Evolutionary conservation across 2,113 vertebrate genomes (phyloP), one percentile per base, ranked within the genome.

Genomic region (Eulacestoma nigropectus): DNA sequence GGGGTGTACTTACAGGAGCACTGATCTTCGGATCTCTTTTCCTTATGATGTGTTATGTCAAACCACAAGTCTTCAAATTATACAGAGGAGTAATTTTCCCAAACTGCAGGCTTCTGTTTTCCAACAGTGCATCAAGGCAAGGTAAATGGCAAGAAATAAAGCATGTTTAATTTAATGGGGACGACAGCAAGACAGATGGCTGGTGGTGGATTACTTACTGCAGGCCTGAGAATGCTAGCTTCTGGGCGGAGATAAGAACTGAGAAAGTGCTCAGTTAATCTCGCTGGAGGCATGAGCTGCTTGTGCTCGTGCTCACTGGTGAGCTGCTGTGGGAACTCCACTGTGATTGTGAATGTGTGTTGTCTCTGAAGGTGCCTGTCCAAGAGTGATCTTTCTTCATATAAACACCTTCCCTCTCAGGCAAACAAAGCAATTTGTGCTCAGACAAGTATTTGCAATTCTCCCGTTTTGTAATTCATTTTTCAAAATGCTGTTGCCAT

Each of bases 361-460:
- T 84, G 30, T 42, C 49, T 39, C 87, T 72, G 56, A 57, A 49
- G 87, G 83, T 79, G 37, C 69, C 77, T 82, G 49, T 30, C 30
- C 29, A 46, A 21, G 42, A 95, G 23, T 7, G 76, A 80, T 44
- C 11, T 5, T 41, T 86, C 44, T 72, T 87, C 59, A 35, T 37
- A 30, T 72, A 56, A 95, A 60, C n/a, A 78, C 56, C 41, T 91
- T 76, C 23, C 70, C 60, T 93, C 68, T 93, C 39, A 59, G 78
- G 67, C 62, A 87, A 87, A 80, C 53, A 77, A 80, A 94, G 16
- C 20, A 33, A 16, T 59, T 73, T 91, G 57, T 90, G 67, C 59
- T 72, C 37, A 85, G 74, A n/a, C 75, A 65, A 83, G 63, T 94
- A 67, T 65, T 94, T 88, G 50, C 47, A 79, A 7, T 77, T 89